Base-by-base conservation (phyloP, 2,113 vertebrate genomes). In the Cyrtonyx montezumae region DNA sequence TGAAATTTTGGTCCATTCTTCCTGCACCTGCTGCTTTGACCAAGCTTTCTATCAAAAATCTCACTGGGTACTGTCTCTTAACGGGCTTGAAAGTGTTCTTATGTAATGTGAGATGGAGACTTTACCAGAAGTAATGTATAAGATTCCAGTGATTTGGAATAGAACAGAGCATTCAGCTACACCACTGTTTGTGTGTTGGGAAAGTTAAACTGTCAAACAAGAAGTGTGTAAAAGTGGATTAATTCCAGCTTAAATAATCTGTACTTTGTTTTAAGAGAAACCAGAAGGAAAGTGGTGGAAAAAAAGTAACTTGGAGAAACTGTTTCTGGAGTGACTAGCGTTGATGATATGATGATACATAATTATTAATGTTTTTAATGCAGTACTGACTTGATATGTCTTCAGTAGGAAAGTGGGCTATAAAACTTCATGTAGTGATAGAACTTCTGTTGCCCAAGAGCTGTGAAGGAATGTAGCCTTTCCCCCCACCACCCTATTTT, bases 1-100 rank as follows among this genome's bases (percentile, higher is more conserved):
- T 90, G 91, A 94, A 73, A 90, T 83, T 91, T 78, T 84, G 92
- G 87, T 87, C 93, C 91, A 85, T 89, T 77, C 22, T 93, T 95
- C 75, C 87, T 92, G 80, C 88, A 93, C 79, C 55, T 82, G 61
- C 69, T 91, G 56, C 82, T 62, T 93, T 93, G 46, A 88, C 65
- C 36, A 83, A 65, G 45, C 34, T 83, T 77, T 19, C 20, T 51
- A 10, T 85, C 73, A 61, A 61, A 88, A 84, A 49, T 74, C 15
- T 76, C 6, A 43, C 6, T 83, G 48, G 21, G 34, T 90, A 30
- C 18, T 78, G 19, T 84, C 40, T 48, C 36, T 85, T 85, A 74
- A 62, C 58, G 90, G 71, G 40, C 56, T 78, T 89, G 34, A 30
- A 88, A 82, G 19, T 67, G 12, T 42, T 77, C 74, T 91, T 87